Evolutionary conservation across 1,140 invertebrate species (phyloP).

Genomic region (Lepidurus packardi): DNA sequence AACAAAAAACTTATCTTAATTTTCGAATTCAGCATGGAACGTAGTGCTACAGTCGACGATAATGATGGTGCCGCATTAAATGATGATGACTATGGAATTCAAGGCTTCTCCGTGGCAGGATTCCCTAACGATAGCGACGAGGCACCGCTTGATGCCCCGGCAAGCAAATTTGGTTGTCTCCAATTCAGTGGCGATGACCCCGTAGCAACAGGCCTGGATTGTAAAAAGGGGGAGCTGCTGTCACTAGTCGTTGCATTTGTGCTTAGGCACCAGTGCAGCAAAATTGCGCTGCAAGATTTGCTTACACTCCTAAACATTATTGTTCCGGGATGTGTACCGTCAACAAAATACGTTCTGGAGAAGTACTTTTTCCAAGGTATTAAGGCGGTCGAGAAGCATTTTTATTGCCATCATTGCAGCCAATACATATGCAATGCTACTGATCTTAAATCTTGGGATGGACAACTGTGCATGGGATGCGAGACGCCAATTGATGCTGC

Average conservation of each 20-base stretch:
- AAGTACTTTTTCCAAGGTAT: constrained; percentile 6
- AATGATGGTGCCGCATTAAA: background rate
- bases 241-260: constrained; percentile 22
- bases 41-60: background rate
- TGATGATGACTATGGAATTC: constrained; percentile 6
- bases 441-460: background rate
- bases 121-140: constrained; percentile 4
- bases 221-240: constrained; percentile 9
- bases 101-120: background rate
- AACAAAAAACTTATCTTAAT: background rate
- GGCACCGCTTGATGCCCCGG: background rate
- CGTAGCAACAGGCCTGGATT: constrained; percentile 12
- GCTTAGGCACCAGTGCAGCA: constrained; percentile 20
- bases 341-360: constrained; percentile 19
- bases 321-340: constrained; percentile 8
- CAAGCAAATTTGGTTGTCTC: constrained; percentile 5
- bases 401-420: constrained; percentile 24
- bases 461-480: too few relatives aligned
- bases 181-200: background rate
- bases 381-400: constrained; percentile 13
- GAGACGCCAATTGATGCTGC: background rate
- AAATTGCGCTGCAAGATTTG: constrained; percentile 22
- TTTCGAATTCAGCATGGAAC: background rate
- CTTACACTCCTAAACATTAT: constrained; percentile 22
- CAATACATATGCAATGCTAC: constrained; percentile 4